Conservation (phyloP, 2,888 invertebrate genomes). For the Gandaritis pyraliata region DNA sequence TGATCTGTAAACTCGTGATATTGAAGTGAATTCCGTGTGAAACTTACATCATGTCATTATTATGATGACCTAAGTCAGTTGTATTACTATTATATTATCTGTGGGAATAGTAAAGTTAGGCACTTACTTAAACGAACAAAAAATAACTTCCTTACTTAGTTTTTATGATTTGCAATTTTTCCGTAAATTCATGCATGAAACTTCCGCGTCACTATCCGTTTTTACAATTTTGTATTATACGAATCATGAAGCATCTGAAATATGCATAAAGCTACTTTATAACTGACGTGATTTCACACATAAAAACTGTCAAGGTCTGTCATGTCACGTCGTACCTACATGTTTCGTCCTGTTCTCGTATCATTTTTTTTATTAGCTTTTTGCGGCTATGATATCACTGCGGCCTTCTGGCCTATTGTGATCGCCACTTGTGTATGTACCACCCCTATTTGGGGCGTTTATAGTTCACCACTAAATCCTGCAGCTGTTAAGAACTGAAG, state of each 20-base stretch:
- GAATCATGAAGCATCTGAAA: too few species aligned
- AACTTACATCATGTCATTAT: conserved; percentile 36
- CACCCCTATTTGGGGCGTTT: too few species aligned
- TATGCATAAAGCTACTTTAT: background rate
- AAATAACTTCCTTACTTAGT: conserved; percentile 24
- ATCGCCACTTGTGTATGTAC: too few species aligned
- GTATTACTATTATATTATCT: too few species aligned
- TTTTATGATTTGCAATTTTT: conserved; percentile 5
- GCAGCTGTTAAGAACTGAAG: too few species aligned
- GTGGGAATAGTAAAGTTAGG: background rate
- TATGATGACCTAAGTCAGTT: conserved; percentile 21
- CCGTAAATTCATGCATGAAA: background rate
- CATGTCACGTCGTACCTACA: background rate
- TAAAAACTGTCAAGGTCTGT: background rate
- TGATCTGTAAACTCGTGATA: conserved; percentile 25
- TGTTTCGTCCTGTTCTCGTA: background rate
- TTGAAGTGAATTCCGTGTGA: conserved; percentile 37
- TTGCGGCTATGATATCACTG: too few species aligned
- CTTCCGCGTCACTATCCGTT: background rate
- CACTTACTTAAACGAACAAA: conserved; percentile 11
- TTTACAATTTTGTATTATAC: too few species aligned
- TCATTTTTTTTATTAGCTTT: too few species aligned
- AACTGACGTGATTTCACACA: background rate
- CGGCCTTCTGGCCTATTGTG: too few species aligned
- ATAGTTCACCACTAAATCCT: too few species aligned